Base-by-base conservation (phyloP, 2,113 vertebrate species). In the Syngnathoides biaculeatus region DNA sequence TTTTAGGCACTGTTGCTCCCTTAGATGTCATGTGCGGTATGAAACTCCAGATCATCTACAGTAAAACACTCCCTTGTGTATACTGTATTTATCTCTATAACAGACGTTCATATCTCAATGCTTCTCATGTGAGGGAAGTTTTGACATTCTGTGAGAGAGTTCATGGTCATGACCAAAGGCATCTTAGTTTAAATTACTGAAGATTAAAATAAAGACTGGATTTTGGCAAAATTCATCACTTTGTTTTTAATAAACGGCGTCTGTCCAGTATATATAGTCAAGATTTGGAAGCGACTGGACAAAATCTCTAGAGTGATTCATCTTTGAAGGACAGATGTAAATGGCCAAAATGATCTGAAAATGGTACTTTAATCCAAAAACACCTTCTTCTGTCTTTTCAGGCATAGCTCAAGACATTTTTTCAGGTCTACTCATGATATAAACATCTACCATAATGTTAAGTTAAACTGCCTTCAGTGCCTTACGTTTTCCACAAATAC, bases 111-210 rank as follows among this genome's bases (percentile, higher is more conserved):
- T 8, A 56, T 27, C 24, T 15, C 14, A 8, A 7, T 0, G 26
- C 12, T 65, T 71, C 61, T 69, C 30, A 27, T 56, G 65, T 69
- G 27, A 35, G 58, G 64, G 40, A 24, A 61, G 65, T 72, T 80
- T 78, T 66, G 84, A 72, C 62, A 64, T 57, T 53, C 30, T 69
- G 55, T 2, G 14, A 61, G 63, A 62, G 68, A 69, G 69, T 78
- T 62, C 64, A 64, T 66, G 72, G 72, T 77, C 64, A 15, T 35
- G 59, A 3, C 35, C 60, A 35, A 35, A 74, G 63, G 75, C 45
- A 64, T 27, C 22, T 53, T 24, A 19, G 7, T 52, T 52, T 52
- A 17, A 52, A 52, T 52, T 10, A n/a, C 7, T 22, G 48, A 50
- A n/a, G 48, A n/a, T 50, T 17, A 50, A 50, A 9, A 50, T 50